Conservation (phyloP, 2,113 vertebrate genomes). For the Siniperca knerii region DNA sequence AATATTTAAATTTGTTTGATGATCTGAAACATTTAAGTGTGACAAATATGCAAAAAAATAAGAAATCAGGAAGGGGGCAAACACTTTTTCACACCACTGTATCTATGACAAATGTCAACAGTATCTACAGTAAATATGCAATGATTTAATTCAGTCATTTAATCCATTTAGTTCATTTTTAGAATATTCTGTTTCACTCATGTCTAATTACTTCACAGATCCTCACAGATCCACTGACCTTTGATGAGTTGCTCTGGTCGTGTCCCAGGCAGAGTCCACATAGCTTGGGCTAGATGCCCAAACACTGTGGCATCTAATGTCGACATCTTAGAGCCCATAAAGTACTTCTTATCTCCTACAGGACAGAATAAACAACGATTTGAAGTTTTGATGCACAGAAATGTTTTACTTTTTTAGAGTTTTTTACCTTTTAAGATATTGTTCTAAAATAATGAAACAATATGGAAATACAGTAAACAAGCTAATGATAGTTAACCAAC, state of each 20-base stretch:
- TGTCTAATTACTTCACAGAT: not conserved
- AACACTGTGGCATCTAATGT: conserved; percentile 96
- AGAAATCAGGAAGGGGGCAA: too few relatives aligned
- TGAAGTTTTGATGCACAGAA: not conserved
- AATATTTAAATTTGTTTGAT: too few relatives aligned
- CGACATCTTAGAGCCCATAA: conserved; percentile 95
- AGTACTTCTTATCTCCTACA: conserved; percentile 97
- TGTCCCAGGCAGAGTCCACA: conserved; percentile 98
- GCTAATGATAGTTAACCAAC: not conserved
- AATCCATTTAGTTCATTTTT: not conserved
- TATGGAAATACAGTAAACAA: not conserved
- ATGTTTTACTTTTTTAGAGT: not conserved
- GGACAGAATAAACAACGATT: conserved; percentile 21
- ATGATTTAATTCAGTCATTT: not conserved
- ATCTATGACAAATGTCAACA: not conserved
- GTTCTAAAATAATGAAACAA: not conserved
- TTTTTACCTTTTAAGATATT: not conserved
- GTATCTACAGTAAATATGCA: not conserved
- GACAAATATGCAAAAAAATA: too few relatives aligned
- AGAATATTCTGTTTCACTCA: not conserved
- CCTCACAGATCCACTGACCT: conserved; percentile 83
- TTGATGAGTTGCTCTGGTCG: conserved; percentile 95
- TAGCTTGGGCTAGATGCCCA: conserved; percentile 95
- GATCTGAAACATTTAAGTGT: too few relatives aligned
- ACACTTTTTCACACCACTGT: too few relatives aligned